phyloP scores from a whole-genome alignment of 2,888 invertebrate species.

The Cenopis cana region DNA sequence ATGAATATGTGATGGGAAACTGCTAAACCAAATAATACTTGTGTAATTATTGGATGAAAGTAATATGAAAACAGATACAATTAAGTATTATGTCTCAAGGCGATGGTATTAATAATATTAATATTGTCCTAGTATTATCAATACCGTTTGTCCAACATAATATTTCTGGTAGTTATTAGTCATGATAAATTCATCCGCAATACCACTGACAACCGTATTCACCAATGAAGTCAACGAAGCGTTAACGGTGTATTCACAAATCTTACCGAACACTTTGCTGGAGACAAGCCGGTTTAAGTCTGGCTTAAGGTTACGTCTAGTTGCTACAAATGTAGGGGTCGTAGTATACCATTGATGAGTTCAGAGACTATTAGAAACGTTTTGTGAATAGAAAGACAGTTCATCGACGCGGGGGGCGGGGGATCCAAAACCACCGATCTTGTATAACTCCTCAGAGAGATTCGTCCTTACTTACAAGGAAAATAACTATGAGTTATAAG shows the following conservation, averaged over 20 bases:
- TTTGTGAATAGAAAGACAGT: not conserved
- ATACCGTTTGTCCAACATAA: not conserved
- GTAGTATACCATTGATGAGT: not conserved
- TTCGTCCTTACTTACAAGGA: not conserved
- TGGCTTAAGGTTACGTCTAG: not conserved
- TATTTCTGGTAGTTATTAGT: constrained; percentile 12
- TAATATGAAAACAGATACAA: not conserved
- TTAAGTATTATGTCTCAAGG: not conserved
- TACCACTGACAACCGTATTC: constrained; percentile 13
- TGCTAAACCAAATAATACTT: not conserved
- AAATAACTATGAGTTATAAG: not conserved
- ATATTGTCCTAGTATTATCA: not conserved
- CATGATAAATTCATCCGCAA: constrained; percentile 18
- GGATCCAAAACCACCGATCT: not conserved
- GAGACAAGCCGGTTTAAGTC: not conserved
- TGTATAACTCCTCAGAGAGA: not conserved
- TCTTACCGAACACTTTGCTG: not conserved
- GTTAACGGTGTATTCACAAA: constrained; percentile 10
- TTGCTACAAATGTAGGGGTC: not conserved
- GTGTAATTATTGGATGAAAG: not conserved
- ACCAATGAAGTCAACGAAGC: constrained; percentile 15
- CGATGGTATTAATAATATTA: not conserved
- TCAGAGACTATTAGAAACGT: not conserved
- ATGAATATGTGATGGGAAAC: not conserved
- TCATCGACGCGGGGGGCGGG: not conserved